Base-by-base conservation (phyloP, 1,140 invertebrate species). In the Orussus abietinus region DNA sequence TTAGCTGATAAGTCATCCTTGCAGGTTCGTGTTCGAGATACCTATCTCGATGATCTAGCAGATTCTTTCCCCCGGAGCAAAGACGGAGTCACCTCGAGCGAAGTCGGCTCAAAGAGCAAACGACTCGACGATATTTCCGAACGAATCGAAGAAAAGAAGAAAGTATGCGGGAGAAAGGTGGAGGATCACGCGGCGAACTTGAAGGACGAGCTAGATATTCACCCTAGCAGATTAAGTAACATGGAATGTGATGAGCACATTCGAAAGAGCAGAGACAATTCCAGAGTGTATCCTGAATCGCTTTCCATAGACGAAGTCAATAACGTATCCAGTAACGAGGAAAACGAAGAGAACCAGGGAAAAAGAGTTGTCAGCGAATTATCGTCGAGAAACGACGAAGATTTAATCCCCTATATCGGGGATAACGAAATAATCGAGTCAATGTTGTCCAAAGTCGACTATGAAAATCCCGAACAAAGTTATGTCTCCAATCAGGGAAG, bases 41-140 rank as follows among this genome's bases (percentile, higher is more conserved):
- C 21, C n/a, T 36, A 28, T 19, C 20, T 31, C 5, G 19, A n/a
- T n/a, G 40, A 46, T 19, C 15, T 46, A 20, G 7, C 30, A 0
- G 12, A 33, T 12, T 35, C 29, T 19, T 35, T 35, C 9, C 18
- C 35, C 5, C 0, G 18, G 14, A 7, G 5, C 32, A 10, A 25
- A 37, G 5, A 18, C 34, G 13, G 12, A n/a, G 22, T 42, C 9
- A 3, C 2, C 13, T 6, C 0, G n/a, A n/a, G n/a, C n/a, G n/a
- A n/a, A n/a, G n/a, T n/a, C n/a, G n/a, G n/a, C n/a, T n/a, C n/a
- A n/a, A n/a, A n/a, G n/a, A n/a, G n/a, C n/a, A n/a, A n/a, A n/a
- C n/a, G n/a, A n/a, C n/a, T n/a, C n/a, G n/a, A n/a, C n/a, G n/a
- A n/a, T n/a, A n/a, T n/a, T n/a, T n/a, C n/a, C n/a, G n/a, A n/a